phyloP scores from a whole-genome alignment of 2,888 invertebrate genomes.

The Andrena praecox region DNA sequence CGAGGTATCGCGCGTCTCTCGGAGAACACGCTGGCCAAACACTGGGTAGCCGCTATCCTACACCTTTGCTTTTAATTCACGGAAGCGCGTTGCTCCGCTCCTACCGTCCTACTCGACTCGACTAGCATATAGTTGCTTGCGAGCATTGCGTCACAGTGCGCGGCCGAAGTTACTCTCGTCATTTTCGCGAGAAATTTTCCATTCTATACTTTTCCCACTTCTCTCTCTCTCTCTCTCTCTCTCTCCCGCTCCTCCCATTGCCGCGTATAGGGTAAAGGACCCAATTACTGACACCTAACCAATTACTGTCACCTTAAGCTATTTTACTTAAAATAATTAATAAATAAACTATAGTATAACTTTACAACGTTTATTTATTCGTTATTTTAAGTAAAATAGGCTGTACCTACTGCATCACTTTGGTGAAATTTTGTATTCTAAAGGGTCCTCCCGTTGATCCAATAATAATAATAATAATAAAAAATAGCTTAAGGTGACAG shows the following conservation, averaged over 20 bases:
- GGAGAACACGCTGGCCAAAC: conserved; percentile 23
- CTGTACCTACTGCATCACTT: too few relatives aligned
- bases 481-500: too few relatives aligned
- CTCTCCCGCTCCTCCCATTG: background rate
- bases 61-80: conserved; percentile 48
- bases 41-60: background rate
- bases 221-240: background rate
- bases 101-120: conserved; percentile 33
- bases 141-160: conserved; percentile 31
- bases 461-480: too few relatives aligned
- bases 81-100: conserved; percentile 53
- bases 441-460: too few relatives aligned
- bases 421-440: too few relatives aligned
- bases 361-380: too few relatives aligned
- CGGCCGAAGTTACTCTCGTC: conserved; percentile 17
- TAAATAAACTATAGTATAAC: too few relatives aligned
- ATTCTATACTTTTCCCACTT: background rate
- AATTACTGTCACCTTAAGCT: too few relatives aligned
- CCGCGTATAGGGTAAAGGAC: too few relatives aligned
- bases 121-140: conserved; percentile 28
- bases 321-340: too few relatives aligned
- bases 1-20: conserved; percentile 20
- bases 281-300: too few relatives aligned
- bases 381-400: too few relatives aligned
- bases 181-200: conserved; percentile 14